Evolutionary conservation across 2,888 invertebrate genomes (phyloP).

Genomic region (Amitus sp.): DNA sequence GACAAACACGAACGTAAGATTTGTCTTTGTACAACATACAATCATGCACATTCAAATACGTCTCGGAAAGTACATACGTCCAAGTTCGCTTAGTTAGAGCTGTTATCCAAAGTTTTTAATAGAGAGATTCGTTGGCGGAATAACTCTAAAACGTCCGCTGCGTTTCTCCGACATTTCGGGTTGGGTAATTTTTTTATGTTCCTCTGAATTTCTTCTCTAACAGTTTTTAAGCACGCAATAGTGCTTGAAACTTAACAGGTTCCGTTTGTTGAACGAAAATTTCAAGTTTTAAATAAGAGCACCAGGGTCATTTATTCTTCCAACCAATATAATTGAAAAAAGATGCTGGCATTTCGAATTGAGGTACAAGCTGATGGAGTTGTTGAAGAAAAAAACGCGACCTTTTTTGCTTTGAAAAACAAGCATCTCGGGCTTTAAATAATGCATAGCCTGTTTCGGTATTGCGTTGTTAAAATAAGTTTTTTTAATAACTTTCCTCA

Average conservation of each 20-base stretch:
- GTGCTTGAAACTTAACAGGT: background rate
- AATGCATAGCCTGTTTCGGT: no score
- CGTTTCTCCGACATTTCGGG: slow-evolving; percentile 5
- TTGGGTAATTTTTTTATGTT: background rate
- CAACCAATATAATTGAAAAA: no score
- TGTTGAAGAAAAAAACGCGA: no score
- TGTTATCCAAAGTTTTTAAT: slow-evolving; percentile 1
- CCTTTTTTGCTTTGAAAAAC: no score
- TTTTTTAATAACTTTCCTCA: no score
- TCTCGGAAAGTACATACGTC: background rate
- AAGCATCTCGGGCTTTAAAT: no score
- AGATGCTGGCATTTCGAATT: no score
- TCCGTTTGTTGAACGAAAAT: background rate
- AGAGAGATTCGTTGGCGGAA: slow-evolving; percentile 9
- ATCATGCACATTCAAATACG: slow-evolving; percentile 8
- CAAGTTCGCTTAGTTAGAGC: background rate
- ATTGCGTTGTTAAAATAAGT: no score
- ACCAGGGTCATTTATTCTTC: no score
- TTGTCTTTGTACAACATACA: slow-evolving; percentile 4
- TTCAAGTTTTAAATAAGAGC: no score
- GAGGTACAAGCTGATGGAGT: no score
- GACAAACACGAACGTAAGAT: background rate
- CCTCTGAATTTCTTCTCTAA: slow-evolving; percentile 5
- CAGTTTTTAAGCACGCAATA: background rate
- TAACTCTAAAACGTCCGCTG: background rate